Percentiles rank a stretch among this genome's conserved stretches.
Evolutionary conservation across 2,888 invertebrate genomes (phyloP).

Genomic region (Megaustenia siamemsis): DNA sequence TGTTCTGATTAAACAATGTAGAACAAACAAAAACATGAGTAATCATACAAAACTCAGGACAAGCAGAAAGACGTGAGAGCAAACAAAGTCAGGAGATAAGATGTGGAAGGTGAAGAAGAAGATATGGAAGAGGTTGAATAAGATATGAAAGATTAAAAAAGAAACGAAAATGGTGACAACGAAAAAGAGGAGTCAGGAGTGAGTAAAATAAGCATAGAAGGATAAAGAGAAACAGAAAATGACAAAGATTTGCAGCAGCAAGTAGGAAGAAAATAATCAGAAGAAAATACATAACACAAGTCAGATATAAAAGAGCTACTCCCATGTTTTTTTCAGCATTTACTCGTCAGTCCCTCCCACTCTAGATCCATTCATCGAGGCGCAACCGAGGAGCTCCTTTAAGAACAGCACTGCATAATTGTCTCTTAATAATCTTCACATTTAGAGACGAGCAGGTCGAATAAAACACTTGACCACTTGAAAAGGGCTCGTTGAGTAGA

Average conservation of each 20-base stretch:
- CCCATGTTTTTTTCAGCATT: neutral
- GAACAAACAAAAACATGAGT: no score
- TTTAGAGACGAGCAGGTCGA: neutral
- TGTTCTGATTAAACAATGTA: no score
- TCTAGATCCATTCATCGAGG: no score
- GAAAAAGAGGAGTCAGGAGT: neutral
- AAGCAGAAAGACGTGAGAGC: no score
- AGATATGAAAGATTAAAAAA: neutral
- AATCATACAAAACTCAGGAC: no score
- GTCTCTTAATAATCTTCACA: neutral
- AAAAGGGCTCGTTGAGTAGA: neutral
- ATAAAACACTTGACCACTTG: conserved; percentile 12
- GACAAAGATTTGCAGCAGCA: neutral
- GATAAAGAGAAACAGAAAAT: neutral
- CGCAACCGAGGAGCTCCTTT: neutral
- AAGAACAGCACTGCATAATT: neutral
- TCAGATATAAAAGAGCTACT: neutral
- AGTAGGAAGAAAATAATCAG: conserved; percentile 24
- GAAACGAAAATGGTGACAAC: conserved; percentile 12
- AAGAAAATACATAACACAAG: neutral
- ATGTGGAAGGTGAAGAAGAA: conserved; percentile 2
- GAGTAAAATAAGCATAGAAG: neutral
- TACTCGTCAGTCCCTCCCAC: neutral
- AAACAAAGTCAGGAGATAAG: no score
- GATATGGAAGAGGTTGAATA: neutral